Conservation (phyloP, 2,113 vertebrate species). For the Xenopus tropicalis region UCB_Xtro_10.0 CM004447.2:136190001-136190500, state of each 20-base stretch:
- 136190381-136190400: not conserved
- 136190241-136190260: slow-evolving; percentile 14
- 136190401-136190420: not conserved
- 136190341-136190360: slow-evolving; percentile 1
- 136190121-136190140: too few species aligned
- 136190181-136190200: not conserved
- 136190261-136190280: not conserved
- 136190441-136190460: not conserved
- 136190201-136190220: not conserved
- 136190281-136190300: not conserved
- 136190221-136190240: not conserved
- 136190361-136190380: slow-evolving; percentile 9
- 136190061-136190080: too few species aligned
- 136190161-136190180: not conserved
- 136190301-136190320: slow-evolving; percentile 1
- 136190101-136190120: too few species aligned
- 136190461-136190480: not conserved
- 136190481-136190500: slow-evolving; percentile 4
- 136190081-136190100: too few species aligned
- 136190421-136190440: slow-evolving; percentile 16
- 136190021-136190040: too few species aligned
- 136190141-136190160: not conserved
- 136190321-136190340: not conserved
- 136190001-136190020: too few species aligned
- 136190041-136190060: too few species aligned